Evolutionary conservation across 2,797 vertebrate genomes (phyloP).

Genomic region (Lerista edwardsae): DNA sequence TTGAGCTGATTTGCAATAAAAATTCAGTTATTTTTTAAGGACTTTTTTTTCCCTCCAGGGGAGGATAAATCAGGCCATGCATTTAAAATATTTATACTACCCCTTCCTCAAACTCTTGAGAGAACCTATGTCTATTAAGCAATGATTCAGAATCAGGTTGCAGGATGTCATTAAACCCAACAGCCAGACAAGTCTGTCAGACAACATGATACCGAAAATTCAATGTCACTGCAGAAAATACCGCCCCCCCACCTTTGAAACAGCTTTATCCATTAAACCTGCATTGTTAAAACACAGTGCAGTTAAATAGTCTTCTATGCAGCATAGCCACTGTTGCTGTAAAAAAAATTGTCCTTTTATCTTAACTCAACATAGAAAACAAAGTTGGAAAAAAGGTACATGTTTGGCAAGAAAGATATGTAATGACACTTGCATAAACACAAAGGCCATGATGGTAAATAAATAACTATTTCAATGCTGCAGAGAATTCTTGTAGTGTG

Average conservation of each 20-base stretch:
- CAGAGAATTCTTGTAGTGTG: background rate
- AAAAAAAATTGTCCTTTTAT: conserved; percentile 42
- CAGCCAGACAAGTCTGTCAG: background rate
- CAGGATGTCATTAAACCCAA: background rate
- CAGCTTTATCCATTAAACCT: background rate
- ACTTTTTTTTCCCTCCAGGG: background rate
- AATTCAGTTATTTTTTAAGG: background rate
- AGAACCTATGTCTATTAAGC: background rate
- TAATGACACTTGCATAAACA: conserved; percentile 17
- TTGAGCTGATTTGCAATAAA: conserved; percentile 9
- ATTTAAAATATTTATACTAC: conserved; percentile 1
- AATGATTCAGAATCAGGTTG: background rate
- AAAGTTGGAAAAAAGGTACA: conserved; percentile 24
- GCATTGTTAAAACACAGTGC: conserved; percentile 38
- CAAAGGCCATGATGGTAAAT: conserved; percentile 9
- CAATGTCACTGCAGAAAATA: background rate
- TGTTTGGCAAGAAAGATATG: conserved; percentile 56
- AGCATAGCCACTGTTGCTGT: background rate
- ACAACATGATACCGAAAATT: background rate
- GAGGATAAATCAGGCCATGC: background rate
- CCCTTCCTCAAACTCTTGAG: background rate
- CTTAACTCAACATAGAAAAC: conserved; percentile 42
- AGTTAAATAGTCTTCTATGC: background rate
- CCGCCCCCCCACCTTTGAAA: background rate
- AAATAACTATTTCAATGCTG: conserved; percentile 33